These are phyloP conservation scores for Idaea straminata DNA, from an alignment of 2,888 invertebrate genomes.

Conservation along the genomic window DNA sequence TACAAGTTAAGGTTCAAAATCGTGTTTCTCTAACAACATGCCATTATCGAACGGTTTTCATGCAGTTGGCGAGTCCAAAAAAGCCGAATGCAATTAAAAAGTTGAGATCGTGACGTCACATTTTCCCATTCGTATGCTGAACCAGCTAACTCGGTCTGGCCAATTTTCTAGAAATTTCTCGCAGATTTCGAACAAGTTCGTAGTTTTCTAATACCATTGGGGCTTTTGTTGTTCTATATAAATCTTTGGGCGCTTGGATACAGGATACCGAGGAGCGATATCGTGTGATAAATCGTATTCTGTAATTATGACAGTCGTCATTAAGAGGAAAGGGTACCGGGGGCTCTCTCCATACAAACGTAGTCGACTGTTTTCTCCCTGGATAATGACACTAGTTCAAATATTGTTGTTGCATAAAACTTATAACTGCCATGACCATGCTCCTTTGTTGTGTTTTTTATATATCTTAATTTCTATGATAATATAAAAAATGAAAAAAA, in stretches of 20 bases:
- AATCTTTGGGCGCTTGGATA: conserved; percentile 8
- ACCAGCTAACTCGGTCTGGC: conserved; percentile 22
- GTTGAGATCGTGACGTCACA: conserved; percentile 16
- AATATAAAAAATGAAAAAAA: too few relatives aligned
- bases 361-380: too few relatives aligned
- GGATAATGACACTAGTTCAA: too few relatives aligned
- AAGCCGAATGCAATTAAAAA: conserved; percentile 19
- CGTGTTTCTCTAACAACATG: background rate
- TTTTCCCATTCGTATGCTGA: conserved; percentile 25
- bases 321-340: too few relatives aligned
- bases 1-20: background rate
- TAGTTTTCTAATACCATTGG: conserved; percentile 19
- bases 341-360: too few relatives aligned
- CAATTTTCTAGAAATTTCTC: conserved; percentile 19
- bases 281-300: too few relatives aligned
- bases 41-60: background rate
- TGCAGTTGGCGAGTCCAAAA: conserved; percentile 8
- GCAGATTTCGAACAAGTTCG: conserved; percentile 18
- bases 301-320: too few relatives aligned
- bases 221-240: conserved; percentile 14
- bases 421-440: too few relatives aligned
- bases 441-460: too few relatives aligned
- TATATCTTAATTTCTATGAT: too few relatives aligned
- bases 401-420: too few relatives aligned
- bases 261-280: background rate